Evolutionary conservation across 2,797 vertebrate genomes (phyloP), one percentile per base, ranked within the genome.

Genomic region (Bradypodion pumilum): DNA sequence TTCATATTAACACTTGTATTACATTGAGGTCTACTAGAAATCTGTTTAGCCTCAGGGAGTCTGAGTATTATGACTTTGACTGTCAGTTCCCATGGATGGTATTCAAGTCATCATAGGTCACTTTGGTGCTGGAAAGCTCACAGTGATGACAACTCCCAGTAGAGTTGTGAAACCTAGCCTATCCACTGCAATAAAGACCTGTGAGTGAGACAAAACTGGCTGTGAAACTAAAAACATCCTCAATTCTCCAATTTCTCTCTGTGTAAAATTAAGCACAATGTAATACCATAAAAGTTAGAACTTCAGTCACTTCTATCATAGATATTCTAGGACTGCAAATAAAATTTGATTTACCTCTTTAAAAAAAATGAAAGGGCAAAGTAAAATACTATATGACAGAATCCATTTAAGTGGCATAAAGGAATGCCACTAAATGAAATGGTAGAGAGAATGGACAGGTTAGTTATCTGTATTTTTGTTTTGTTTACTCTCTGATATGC

Each of bases 81-180:
- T 81, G 29, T 32, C 52, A 70, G 40, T 63, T 70, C 40, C 40
- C 52, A 85, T 68, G 73, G 73, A 49, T 59, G n/a, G 75, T 76
- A 81, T 40, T 60, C 27, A 76, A 76, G 78, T 62, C 52, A 70
- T 81, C 73, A 81, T 76, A 78, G 72, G 56, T 85, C 72, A 85
- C 23, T 76, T 76, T 85, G 42, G 62, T 75, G 52, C 12, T 85
- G 63, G 40, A 81, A 85, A 70, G 16, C 52, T 78, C 52, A 85
- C 63, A 75, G 52, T n/a, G 63, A 76, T 85, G 63, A 80, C 79
- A 81, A 76, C 76, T n/a, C 81, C 52, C 27, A 62, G 69, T 23
- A 49, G 73, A 76, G 65, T 62, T 85, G 73, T 85, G 73, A 85
- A 85, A 76, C 63, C 21, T 68, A 85, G 72, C n/a, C 42, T 63